A percentile compares a stretch with the other conserved stretches of the same genome.
phyloP scores from a whole-genome alignment of 2,113 vertebrate genomes.

The Zosterops pallidus region DNA sequence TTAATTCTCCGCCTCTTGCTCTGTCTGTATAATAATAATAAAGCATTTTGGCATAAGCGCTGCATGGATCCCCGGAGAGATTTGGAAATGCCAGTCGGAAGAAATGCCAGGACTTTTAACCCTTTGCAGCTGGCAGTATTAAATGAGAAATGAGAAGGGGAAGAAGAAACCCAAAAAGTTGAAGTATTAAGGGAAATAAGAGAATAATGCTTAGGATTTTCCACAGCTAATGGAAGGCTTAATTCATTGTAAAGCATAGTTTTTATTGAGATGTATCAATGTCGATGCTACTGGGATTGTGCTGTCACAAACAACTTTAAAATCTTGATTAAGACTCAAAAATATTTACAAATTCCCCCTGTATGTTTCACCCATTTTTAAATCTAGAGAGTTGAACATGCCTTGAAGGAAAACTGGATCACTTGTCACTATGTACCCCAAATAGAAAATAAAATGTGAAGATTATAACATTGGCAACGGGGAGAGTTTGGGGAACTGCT shows the following conservation, averaged over 20 bases:
- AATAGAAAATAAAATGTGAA: background rate
- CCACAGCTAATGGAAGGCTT: background rate
- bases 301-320: background rate
- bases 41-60: background rate
- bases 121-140: background rate
- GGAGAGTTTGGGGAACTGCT: background rate
- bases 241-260: background rate
- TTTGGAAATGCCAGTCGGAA: background rate
- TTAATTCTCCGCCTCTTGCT: background rate
- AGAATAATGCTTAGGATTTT: background rate
- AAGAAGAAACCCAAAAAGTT: background rate
- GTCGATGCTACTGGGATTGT: background rate
- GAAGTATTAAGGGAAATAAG: background rate
- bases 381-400: background rate
- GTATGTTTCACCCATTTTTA: background rate
- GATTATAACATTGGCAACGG: background rate
- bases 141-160: background rate
- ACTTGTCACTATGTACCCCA: background rate
- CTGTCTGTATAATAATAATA: conserved; percentile 28
- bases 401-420: background rate
- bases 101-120: conserved; percentile 5
- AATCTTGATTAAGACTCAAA: background rate
- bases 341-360: rapidly evolving
- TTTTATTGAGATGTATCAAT: background rate
- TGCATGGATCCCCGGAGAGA: background rate